Conservation (phyloP, 2,797 vertebrate genomes). For the Hydrocynus forskahlii region DNA sequence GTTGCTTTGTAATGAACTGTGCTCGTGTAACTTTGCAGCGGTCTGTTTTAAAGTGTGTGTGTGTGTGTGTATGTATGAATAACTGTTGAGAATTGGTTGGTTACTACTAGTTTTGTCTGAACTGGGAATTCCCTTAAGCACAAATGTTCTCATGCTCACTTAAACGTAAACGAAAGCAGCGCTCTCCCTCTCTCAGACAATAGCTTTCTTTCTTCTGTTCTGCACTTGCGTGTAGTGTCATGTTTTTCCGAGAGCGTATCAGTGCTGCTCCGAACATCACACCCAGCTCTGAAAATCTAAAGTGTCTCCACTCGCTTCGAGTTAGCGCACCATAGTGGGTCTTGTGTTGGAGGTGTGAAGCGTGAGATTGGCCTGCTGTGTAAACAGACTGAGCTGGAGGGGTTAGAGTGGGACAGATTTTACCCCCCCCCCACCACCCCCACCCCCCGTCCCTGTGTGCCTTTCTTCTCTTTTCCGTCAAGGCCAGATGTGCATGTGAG, state of each 20-base stretch:
- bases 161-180: background rate
- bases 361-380: constrained; percentile 57
- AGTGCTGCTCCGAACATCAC: constrained; percentile 28
- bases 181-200: constrained; percentile 14
- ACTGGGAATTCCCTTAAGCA: constrained; percentile 8
- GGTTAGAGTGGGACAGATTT: constrained; percentile 14
- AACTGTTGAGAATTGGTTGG: background rate
- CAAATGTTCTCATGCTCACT: constrained; percentile 11
- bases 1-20: background rate
- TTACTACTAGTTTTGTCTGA: constrained; percentile 24
- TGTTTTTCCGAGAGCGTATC: constrained; percentile 35
- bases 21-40: constrained; percentile 35
- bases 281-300: constrained; percentile 22
- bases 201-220: constrained; percentile 13
- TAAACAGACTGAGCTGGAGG: constrained; percentile 49
- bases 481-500: no score
- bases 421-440: background rate
- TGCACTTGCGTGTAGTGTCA: constrained; percentile 18
- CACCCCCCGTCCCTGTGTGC: background rate
- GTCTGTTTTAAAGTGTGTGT: constrained; percentile 14
- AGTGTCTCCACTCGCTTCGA: constrained; percentile 38
- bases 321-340: constrained; percentile 31
- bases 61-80: background rate
- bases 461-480: background rate
- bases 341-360: constrained; percentile 47